Percentiles rank a stretch among this genome's conserved stretches.
These are phyloP conservation scores for Lepidocolaptes lacrymiger DNA, from an alignment of 2,797 vertebrate genomes.

Conservation along the genomic window DNA sequence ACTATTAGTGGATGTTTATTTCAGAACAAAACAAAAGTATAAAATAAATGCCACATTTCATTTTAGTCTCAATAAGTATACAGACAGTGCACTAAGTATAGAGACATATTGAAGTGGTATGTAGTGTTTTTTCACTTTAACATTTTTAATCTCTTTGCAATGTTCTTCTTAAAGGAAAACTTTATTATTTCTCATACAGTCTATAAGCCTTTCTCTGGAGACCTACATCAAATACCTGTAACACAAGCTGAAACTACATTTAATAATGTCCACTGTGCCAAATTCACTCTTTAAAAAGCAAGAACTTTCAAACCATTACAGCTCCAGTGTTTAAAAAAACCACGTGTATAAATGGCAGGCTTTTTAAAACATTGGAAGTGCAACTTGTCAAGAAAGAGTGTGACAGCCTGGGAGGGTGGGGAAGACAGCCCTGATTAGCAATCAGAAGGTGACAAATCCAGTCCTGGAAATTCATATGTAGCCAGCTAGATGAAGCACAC, in stretches of 20 bases:
- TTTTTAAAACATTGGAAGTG: background rate
- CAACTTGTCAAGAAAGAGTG: background rate
- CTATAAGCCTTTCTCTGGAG: background rate
- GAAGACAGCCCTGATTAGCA: background rate
- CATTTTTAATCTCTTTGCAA: conserved; percentile 17
- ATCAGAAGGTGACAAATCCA: background rate
- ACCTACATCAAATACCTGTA: background rate
- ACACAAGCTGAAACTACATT: background rate
- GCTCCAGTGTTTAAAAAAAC: background rate
- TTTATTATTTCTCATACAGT: conserved; percentile 9
- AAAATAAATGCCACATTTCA: background rate
- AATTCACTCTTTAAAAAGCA: background rate
- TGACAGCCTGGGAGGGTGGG: background rate
- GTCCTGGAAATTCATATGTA: background rate
- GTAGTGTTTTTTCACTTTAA: background rate
- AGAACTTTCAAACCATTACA: background rate
- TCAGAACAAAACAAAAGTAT: background rate
- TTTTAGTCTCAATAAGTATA: background rate
- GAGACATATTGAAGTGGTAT: background rate
- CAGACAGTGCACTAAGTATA: background rate
- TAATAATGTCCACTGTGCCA: background rate
- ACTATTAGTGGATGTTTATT: background rate
- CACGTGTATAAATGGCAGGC: background rate
- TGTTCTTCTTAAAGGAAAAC: background rate
- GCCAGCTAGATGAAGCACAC: background rate